These are phyloP conservation scores for Listronotus bonariensis DNA, from an alignment of 1,140 invertebrate genomes.

Conservation along the genomic window DNA sequence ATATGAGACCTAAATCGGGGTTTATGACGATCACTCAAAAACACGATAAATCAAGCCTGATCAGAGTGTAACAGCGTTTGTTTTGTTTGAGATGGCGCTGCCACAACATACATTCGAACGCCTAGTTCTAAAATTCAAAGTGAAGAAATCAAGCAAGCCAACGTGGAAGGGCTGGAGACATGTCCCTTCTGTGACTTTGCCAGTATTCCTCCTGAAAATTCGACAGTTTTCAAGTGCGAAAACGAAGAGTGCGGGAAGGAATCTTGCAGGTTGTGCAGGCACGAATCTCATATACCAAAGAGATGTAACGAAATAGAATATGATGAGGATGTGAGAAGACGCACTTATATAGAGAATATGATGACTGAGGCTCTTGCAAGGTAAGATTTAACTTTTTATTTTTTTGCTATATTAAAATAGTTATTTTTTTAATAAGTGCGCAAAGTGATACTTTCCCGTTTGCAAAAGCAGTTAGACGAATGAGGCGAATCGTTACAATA, in stretches of 20 bases:
- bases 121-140: conserved; percentile 62
- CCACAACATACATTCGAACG: conserved; percentile 59
- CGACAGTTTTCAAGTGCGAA: conserved; percentile 67
- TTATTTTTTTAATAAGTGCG: too few species aligned
- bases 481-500: too few species aligned
- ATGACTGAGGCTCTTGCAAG: conserved; percentile 69
- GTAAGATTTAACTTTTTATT: too few species aligned
- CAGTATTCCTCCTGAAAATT: conserved; percentile 61
- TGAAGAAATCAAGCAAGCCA: conserved; percentile 64
- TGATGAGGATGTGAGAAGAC: conserved; percentile 60
- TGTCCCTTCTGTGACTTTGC: conserved; percentile 71
- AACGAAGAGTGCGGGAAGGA: conserved; percentile 70
- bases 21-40: background rate
- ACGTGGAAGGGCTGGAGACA: conserved; percentile 63
- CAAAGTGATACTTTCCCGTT: too few species aligned
- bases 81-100: conserved; percentile 40
- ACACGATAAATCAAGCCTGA: conserved; percentile 55
- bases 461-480: too few species aligned
- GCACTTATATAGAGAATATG: conserved; percentile 67
- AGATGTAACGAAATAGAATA: conserved; percentile 68
- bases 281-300: conserved; percentile 68
- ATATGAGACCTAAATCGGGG: too few species aligned
- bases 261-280: conserved; percentile 64
- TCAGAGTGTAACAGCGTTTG: conserved; percentile 22
- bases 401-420: too few species aligned